phyloP scores from a whole-genome alignment of 2,888 invertebrate species.

The Neocrepidodera transversa region DNA sequence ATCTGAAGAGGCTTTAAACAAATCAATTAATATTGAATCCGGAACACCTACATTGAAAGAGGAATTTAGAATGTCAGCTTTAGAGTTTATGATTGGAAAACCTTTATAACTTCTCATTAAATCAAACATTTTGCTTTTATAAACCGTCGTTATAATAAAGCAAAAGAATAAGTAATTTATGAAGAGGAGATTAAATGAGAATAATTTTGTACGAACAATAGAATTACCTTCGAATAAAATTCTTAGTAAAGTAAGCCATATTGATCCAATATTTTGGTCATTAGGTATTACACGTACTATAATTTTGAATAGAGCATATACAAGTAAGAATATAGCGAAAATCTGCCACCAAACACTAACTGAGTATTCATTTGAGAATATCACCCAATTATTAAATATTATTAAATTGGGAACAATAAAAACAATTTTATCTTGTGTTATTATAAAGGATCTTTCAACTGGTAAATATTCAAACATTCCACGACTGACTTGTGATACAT shows the following conservation, averaged over 20 bases:
- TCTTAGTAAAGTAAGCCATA: not conserved
- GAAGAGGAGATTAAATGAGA: constrained; percentile 10
- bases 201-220: not conserved
- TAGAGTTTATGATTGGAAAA: constrained; percentile 3
- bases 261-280: not conserved
- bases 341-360: not conserved
- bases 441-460: not conserved
- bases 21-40: not conserved
- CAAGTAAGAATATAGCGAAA: not conserved
- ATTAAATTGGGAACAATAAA: constrained; percentile 9
- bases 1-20: constrained; percentile 1
- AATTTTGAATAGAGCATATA: not conserved
- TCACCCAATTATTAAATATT: not conserved
- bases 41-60: constrained; percentile 11
- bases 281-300: not conserved
- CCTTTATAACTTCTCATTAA: constrained; percentile 13
- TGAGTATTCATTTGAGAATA: constrained; percentile 9
- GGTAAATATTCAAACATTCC: not conserved
- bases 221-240: constrained; percentile 6
- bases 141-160: constrained; percentile 16
- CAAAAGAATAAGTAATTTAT: constrained; percentile 9
- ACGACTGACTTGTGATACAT: not conserved
- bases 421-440: constrained; percentile 4
- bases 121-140: constrained; percentile 24
- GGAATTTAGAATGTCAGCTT: constrained; percentile 7